Evolutionary conservation across 2,888 invertebrate genomes (phyloP).

Genomic region (Temnothorax rugatulus): DNA sequence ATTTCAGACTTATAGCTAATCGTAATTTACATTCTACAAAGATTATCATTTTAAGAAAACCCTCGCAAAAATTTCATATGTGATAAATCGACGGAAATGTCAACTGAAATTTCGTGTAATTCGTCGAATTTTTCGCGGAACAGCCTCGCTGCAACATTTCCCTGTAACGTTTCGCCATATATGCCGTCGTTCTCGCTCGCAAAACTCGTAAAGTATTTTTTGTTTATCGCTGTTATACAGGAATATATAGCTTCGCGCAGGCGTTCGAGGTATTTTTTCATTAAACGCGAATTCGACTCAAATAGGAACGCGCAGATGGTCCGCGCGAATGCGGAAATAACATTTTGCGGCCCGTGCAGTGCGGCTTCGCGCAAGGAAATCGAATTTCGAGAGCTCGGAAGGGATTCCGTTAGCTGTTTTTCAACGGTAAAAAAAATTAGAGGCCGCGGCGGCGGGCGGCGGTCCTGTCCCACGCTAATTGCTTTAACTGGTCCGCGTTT

Average conservation of each 20-base stretch:
- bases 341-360: constrained; percentile 38
- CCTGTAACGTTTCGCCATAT: background rate
- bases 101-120: constrained; percentile 37
- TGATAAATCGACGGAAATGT: constrained; percentile 21
- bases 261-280: constrained; percentile 49
- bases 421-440: constrained; percentile 39
- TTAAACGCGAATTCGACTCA: constrained; percentile 39
- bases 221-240: constrained; percentile 43
- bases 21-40: background rate
- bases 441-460: background rate
- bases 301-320: constrained; percentile 32
- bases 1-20: background rate
- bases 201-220: constrained; percentile 47
- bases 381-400: constrained; percentile 53
- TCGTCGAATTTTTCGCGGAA: constrained; percentile 25
- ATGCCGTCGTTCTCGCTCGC: constrained; percentile 8
- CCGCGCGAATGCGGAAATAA: constrained; percentile 51
- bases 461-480: constrained; percentile 31
- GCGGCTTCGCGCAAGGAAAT: constrained; percentile 56
- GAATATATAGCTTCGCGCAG: constrained; percentile 21
- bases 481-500: constrained; percentile 35
- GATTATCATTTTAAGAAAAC: background rate
- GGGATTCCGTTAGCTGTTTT: constrained; percentile 43
- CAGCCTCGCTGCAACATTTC: constrained; percentile 13
- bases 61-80: background rate